Evolutionary conservation across 2,113 vertebrate species (phyloP).

Genomic region (Strix uralensis): DNA sequence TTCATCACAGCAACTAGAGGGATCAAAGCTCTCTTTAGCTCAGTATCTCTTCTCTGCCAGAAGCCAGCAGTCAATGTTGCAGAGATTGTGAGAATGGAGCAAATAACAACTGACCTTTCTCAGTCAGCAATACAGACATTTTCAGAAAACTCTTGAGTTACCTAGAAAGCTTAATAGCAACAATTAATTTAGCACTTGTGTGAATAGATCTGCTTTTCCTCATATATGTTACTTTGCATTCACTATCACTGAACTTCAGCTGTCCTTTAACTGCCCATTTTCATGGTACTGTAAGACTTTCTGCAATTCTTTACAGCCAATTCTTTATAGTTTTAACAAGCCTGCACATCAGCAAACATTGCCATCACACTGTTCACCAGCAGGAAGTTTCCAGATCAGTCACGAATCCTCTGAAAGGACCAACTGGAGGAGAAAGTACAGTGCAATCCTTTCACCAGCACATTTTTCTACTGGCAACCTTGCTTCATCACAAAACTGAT

Average conservation of each 20-base stretch:
- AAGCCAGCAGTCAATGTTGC: background rate
- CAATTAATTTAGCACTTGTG: background rate
- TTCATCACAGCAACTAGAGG: background rate
- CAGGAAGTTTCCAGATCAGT: background rate
- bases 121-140: background rate
- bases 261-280: background rate
- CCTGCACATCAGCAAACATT: background rate
- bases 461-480: background rate
- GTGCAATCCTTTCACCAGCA: background rate
- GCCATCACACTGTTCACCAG: background rate
- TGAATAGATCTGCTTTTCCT: background rate
- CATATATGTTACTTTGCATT: background rate
- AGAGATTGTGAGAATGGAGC: background rate
- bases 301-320: background rate
- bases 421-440: background rate
- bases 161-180: background rate
- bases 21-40: background rate
- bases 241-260: background rate
- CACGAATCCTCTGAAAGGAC: background rate
- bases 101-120: background rate
- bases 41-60: background rate
- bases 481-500: background rate
- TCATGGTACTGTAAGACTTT: background rate
- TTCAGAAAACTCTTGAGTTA: background rate
- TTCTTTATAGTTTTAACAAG: background rate